phyloP scores from a whole-genome alignment of 2,113 vertebrate genomes.

The Scomber scombrus region DNA sequence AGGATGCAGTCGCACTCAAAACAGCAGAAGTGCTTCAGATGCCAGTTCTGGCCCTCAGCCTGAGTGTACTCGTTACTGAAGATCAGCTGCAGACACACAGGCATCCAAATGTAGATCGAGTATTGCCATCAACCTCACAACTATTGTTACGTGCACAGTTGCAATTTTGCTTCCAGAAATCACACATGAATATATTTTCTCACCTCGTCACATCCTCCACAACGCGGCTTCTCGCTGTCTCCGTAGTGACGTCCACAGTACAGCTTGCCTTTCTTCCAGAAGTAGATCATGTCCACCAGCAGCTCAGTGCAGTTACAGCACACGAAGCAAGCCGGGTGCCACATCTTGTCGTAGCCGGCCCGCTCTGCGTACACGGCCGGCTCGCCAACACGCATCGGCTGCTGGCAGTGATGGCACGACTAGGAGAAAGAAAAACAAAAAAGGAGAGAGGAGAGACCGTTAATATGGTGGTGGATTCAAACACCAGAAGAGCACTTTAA shows the following conservation, averaged over 20 bases:
- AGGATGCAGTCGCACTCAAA: slow-evolving; percentile 97
- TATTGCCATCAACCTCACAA: no score
- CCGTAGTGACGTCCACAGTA: slow-evolving; percentile 99
- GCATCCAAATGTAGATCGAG: no score
- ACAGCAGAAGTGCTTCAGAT: slow-evolving; percentile 99
- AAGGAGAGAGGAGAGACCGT: background rate
- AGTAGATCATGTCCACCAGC: slow-evolving; percentile 99
- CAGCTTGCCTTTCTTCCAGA: slow-evolving; percentile 96
- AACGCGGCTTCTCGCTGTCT: slow-evolving; percentile 97
- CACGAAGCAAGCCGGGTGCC: slow-evolving; percentile 96
- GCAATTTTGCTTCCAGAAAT: background rate
- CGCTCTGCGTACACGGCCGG: slow-evolving; percentile 96
- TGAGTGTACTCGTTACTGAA: slow-evolving; percentile 99
- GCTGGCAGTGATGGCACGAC: slow-evolving; percentile 91
- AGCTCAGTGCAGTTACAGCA: slow-evolving; percentile 92
- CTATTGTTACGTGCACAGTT: no score
- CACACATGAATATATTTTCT: background rate
- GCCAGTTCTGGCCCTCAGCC: slow-evolving; percentile 96
- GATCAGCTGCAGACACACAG: slow-evolving; percentile 88
- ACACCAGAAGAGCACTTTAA: no score
- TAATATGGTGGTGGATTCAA: background rate
- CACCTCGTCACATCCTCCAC: slow-evolving; percentile 98
- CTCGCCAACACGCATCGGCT: slow-evolving; percentile 91
- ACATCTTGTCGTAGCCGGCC: slow-evolving; percentile 94
- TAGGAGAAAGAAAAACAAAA: slow-evolving; percentile 55